Conservation (phyloP, 2,113 vertebrate genomes). For the Carollia perspicillata region DNA sequence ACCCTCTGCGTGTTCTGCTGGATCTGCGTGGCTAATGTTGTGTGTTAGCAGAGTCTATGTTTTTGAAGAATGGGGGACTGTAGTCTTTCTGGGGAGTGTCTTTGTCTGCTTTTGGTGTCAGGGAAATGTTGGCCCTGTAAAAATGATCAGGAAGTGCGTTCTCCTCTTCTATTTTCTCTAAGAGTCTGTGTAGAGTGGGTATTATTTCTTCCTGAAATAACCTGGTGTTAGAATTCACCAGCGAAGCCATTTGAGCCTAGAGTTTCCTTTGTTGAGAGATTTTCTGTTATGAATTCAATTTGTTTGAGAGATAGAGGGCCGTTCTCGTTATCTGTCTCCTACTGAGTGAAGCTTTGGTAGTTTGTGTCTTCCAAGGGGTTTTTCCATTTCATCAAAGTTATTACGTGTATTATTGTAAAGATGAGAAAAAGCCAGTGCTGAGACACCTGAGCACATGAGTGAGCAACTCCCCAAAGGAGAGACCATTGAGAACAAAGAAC, state of each 20-base stretch:
- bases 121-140: background rate
- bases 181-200: background rate
- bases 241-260: background rate
- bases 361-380: slow-evolving; percentile 21
- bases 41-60: background rate
- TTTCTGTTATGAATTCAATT: slow-evolving; percentile 60
- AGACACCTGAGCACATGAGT: background rate
- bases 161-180: slow-evolving; percentile 11
- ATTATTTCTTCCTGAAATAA: slow-evolving; percentile 28
- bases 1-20: background rate
- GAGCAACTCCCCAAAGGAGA: background rate
- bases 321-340: slow-evolving; percentile 17
- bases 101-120: slow-evolving; percentile 16
- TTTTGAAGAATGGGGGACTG: background rate
- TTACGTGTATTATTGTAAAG: slow-evolving; percentile 13
- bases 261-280: slow-evolving; percentile 41
- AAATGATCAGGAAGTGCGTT: background rate
- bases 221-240: slow-evolving; percentile 47
- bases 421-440: background rate
- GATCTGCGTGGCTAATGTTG: slow-evolving; percentile 24
- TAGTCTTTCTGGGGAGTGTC: background rate
- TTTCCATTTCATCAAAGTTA: slow-evolving; percentile 40
- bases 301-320: background rate
- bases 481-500: background rate
- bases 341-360: slow-evolving; percentile 6